Evolutionary conservation across 1,140 invertebrate genomes (phyloP).

Genomic region (Pseudomyrmex concolor): DNA sequence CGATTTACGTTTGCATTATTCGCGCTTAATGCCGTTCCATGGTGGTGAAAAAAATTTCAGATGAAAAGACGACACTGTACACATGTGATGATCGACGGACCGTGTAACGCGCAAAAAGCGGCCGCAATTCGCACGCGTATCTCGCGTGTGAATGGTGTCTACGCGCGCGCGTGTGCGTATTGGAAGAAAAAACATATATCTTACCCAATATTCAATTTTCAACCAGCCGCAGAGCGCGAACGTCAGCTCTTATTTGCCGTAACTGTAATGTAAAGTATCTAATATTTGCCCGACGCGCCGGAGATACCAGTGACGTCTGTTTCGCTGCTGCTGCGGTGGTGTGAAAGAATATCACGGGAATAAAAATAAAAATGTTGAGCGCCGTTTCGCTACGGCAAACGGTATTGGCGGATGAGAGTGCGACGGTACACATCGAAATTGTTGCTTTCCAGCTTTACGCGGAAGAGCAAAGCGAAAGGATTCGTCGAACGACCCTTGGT

Average conservation of each 20-base stretch:
- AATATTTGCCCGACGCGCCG: slow-evolving; percentile 41
- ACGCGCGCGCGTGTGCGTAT: no score
- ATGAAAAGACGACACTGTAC: neutral
- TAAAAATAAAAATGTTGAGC: slow-evolving; percentile 54
- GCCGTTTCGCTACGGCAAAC: slow-evolving; percentile 31
- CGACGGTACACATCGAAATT: slow-evolving; percentile 59
- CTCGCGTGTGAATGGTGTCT: neutral
- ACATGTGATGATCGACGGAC: neutral
- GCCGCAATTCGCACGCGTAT: neutral
- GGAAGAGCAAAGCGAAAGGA: slow-evolving; percentile 17
- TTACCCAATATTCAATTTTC: slow-evolving; percentile 47
- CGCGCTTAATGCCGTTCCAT: neutral
- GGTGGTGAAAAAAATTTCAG: no score
- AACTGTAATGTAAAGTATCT: slow-evolving; percentile 35
- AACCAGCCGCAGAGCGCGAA: neutral
- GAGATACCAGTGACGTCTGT: slow-evolving; percentile 3
- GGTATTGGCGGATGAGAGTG: slow-evolving; percentile 38
- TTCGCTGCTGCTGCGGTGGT: slow-evolving; percentile 17
- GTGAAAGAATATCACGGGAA: slow-evolving; percentile 54
- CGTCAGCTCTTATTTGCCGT: slow-evolving; percentile 45
- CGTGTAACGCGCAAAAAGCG: neutral
- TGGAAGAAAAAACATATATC: neutral
- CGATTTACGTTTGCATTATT: neutral
- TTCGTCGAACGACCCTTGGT: no score
- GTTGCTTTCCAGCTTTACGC: slow-evolving; percentile 35